Evolutionary conservation across 2,113 vertebrate species (phyloP), one percentile per base, ranked within the genome.

Genomic region (Tretioscincus oriximinensis): DNA sequence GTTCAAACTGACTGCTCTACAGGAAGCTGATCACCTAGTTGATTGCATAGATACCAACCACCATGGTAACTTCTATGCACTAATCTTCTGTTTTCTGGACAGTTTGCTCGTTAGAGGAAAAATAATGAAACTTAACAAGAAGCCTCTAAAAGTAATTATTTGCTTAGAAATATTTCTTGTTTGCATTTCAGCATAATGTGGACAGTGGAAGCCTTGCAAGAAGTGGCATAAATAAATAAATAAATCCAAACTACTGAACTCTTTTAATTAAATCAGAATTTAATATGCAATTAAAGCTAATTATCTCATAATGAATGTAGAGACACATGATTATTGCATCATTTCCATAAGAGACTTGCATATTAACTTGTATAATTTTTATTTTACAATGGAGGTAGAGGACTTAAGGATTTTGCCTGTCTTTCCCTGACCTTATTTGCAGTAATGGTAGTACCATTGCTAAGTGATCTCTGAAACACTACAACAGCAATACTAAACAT

Each of bases 251-350:
- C 85, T 91, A 92, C 90, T 92, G 85, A 91, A 94, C 91, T 94
- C 88, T 92, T 94, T 93, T 93, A 94, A 95, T 95, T 95, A 90
- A 93, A 92, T 91, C 90, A 94, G 92, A 94, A 95, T 94, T 92
- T 92, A 93, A 93, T 94, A 90, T 94, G 92, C 91, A 94, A 95
- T 95, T 95, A 94, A 94, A 94, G 94, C 93, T 92, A 95, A 95
- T 95, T 94, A 94, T 92, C 87, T 92, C 91, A 92, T 94, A 95
- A 95, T 93, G 73, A 91, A 92, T 92, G 87, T 90, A 92, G 91
- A 95, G 93, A 93, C 88, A 93, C 92, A 85, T 92, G 93, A 94
- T 94, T 94, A 94, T 95, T 95, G 91, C 93, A 94, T 94, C 94
- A 90, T 91, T 88, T 94, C 92, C 26, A 86, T 88, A 86, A 91